Conservation (phyloP, 2,888 invertebrate genomes). For the Mimachlamys varia region DNA sequence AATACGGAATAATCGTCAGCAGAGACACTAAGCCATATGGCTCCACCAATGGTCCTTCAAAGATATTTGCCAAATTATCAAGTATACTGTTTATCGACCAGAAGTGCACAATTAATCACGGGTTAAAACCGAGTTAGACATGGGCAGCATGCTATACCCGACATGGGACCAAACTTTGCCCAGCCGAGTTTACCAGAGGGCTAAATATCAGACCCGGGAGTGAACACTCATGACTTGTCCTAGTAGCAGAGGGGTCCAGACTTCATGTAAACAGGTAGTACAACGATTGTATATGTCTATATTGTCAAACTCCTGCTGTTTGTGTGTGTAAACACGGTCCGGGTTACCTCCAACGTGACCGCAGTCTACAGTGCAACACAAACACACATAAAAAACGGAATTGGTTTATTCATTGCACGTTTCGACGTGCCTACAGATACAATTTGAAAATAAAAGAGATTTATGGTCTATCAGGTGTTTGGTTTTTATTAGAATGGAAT, state of each 20-base stretch:
- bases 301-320: background rate
- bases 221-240: background rate
- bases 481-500: background rate
- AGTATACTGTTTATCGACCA: conserved; percentile 8
- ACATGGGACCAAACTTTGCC: background rate
- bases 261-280: background rate
- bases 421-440: background rate
- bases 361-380: background rate
- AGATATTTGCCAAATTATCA: background rate
- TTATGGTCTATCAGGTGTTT: background rate
- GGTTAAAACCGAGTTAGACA: background rate
- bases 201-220: background rate
- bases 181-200: background rate
- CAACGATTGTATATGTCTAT: background rate
- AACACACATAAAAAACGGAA: background rate
- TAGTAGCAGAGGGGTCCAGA: background rate
- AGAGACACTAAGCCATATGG: background rate
- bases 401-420: background rate
- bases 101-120: background rate
- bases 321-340: background rate
- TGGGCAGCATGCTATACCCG: background rate
- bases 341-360: background rate
- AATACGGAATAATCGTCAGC: background rate
- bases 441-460: conserved; percentile 2
- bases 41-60: conserved; percentile 10